phyloP scores from a whole-genome alignment of 2,888 invertebrate species.

The Caenorhabditis becei region DNA sequence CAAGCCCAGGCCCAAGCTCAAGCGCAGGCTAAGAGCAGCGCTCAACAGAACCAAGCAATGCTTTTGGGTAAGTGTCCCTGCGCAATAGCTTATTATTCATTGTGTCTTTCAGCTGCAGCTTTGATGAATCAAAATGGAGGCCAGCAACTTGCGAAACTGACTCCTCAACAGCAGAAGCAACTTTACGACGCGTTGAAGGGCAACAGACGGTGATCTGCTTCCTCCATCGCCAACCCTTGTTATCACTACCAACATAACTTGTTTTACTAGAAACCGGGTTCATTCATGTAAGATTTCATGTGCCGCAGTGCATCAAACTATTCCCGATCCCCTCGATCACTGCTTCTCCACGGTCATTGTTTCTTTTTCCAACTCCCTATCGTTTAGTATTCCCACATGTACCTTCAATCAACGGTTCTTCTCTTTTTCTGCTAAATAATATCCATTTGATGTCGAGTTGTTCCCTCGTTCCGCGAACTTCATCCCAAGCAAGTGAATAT shows the following conservation, averaged over 20 bases:
- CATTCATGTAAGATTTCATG: slow-evolving; percentile 20
- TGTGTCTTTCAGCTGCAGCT: background rate
- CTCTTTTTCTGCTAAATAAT: slow-evolving; percentile 15
- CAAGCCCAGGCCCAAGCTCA: slow-evolving; percentile 45
- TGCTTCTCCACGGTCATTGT: slow-evolving; percentile 3
- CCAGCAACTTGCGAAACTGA: slow-evolving; percentile 19
- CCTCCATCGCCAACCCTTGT: background rate
- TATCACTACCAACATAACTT: slow-evolving; percentile 25
- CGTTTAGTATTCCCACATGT: slow-evolving; percentile 17
- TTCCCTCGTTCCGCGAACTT: background rate
- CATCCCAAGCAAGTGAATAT: background rate
- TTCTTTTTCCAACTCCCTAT: background rate
- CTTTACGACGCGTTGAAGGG: slow-evolving; percentile 20
- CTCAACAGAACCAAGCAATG: slow-evolving; percentile 25
- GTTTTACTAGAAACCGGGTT: slow-evolving; percentile 33
- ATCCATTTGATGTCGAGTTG: background rate
- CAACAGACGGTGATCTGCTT: background rate
- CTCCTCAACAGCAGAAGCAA: slow-evolving; percentile 44
- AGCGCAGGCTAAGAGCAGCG: slow-evolving; percentile 41
- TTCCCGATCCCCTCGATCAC: background rate
- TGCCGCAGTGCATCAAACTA: slow-evolving; percentile 16
- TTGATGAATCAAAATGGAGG: background rate
- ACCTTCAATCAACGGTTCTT: background rate
- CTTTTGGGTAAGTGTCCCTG: slow-evolving; percentile 9
- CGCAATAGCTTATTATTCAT: background rate